Evolutionary conservation across 2,113 vertebrate genomes (phyloP), one percentile per base, ranked within the genome.

Genomic region (Cranoglanis bouderius): DNA sequence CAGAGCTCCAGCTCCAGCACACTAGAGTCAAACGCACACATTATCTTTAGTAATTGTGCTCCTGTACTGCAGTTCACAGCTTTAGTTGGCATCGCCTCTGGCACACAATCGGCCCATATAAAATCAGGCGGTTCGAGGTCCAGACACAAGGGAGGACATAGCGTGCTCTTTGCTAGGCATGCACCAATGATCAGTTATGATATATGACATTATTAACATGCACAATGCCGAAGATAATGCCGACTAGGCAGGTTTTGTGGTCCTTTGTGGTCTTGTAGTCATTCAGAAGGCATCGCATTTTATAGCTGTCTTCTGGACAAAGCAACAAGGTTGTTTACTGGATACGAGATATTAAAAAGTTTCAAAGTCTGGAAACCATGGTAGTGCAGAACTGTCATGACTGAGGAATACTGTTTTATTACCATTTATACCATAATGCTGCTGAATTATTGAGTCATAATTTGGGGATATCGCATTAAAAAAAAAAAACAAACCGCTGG

Each of bases 41-140:
- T 70, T 80, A 75, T 18, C 63, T 85, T 29, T 46, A 38, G 63
- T 82, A 82, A 88, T 85, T 65, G 43, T 40, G 40, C 16, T 38
- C 53, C 63, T 70, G 40, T 16, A 55, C 63, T 46, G 6, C 43
- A 74, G 3, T 24, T 46, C 61, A 29, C n/a, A 26, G 70, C 21
- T 21, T 75, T 82, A 32, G 84, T 82, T 46, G 59, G 24, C 46
- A n/a, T 53, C 2, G 13, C 38, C 38, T 77, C 40, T 77, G 78
- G 7, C 16, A 57, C 16, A 57, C 53, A 14, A 7, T 16, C 81
- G 29, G 35, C 19, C 21, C 21, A 4, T 16, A 4, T 59, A 61
- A n/a, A 59, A n/a, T n/a, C n/a, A 82, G 18, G 13, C 2, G 21
- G 53, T 26, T 6, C 13, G 14, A 59, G 32, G 53, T 10, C 51